Conservation (phyloP, 35 echinoderm and acorn worm genomes). For the Eucidaris tribuloides region DNA sequence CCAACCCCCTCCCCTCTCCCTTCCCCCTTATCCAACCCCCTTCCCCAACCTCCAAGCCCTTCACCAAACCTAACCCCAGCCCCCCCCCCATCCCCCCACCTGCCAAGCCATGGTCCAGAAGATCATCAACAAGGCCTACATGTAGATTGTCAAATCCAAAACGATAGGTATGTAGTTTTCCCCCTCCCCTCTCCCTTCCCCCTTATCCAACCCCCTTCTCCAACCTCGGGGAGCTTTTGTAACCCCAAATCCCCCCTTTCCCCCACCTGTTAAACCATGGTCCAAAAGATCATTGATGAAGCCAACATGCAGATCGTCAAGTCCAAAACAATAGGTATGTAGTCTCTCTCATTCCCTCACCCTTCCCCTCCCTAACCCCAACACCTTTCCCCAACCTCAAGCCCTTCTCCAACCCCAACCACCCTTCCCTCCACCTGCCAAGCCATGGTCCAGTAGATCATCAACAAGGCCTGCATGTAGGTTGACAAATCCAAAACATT, state of each 20-base stretch:
- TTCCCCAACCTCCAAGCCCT: too few species aligned
- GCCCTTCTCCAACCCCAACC: too few species aligned
- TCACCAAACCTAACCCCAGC: too few species aligned
- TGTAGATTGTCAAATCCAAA: conserved; percentile 69
- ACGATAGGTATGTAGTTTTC: conserved; percentile 67
- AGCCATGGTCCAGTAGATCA: conserved; percentile 76
- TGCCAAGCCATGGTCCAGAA: conserved; percentile 83
- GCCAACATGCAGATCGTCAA: conserved; percentile 49
- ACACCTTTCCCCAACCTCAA: too few species aligned
- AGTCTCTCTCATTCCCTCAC: too few species aligned
- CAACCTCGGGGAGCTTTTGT: too few species aligned
- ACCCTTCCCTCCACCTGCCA: conserved; percentile 81
- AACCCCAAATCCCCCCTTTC: conserved; percentile 65
- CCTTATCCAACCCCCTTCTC: too few species aligned
- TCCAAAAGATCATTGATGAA: conserved; percentile 79
- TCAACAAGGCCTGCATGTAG: conserved; percentile 55
- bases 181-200: too few species aligned
- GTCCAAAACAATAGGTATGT: conserved; percentile 82
- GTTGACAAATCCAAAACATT: conserved; percentile 78
- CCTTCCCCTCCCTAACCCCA: too few species aligned
- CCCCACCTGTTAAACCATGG: conserved; percentile 78
- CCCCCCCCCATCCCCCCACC: conserved; percentile 63
- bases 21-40: too few species aligned
- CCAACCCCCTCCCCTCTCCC: too few species aligned
- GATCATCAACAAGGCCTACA: conserved; percentile 65